These are phyloP conservation scores for Lycopodina hypogea DNA, from an alignment of 37 sponge, comb jelly and placozoan genomes.

Conservation along the genomic window DNA sequence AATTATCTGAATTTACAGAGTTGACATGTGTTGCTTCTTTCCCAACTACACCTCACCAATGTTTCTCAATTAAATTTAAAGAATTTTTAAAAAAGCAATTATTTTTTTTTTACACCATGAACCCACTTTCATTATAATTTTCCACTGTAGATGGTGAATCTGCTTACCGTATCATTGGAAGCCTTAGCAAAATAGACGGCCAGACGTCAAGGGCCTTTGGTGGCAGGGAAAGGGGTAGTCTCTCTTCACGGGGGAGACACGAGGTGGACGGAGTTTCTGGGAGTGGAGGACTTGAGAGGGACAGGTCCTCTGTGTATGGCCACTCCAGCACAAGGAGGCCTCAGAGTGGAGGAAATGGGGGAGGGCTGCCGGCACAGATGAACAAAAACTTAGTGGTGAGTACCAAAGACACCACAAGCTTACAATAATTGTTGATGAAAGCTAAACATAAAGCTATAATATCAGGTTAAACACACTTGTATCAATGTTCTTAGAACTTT, in stretches of 20 bases:
- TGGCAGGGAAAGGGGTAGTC: not conserved
- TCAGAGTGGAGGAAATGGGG: not conserved
- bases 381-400: slow-evolving; percentile 11
- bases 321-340: not conserved
- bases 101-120: no score
- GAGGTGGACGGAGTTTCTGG: not conserved
- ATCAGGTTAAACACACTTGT: no score
- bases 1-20: no score
- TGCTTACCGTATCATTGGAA: slow-evolving; percentile 15
- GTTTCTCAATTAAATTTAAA: no score
- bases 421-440: no score
- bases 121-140: no score
- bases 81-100: no score
- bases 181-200: slow-evolving; percentile 38
- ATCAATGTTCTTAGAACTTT: no score
- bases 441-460: no score
- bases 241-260: not conserved
- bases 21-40: no score
- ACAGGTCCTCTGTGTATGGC: not conserved
- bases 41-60: no score
- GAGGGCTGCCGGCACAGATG: slow-evolving; percentile 18
- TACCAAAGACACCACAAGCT: no score
- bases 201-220: not conserved
- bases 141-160: slow-evolving; percentile 21
- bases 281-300: not conserved